Conservation (phyloP, 1,140 invertebrate genomes). For the Euglossa dilemma region DNA sequence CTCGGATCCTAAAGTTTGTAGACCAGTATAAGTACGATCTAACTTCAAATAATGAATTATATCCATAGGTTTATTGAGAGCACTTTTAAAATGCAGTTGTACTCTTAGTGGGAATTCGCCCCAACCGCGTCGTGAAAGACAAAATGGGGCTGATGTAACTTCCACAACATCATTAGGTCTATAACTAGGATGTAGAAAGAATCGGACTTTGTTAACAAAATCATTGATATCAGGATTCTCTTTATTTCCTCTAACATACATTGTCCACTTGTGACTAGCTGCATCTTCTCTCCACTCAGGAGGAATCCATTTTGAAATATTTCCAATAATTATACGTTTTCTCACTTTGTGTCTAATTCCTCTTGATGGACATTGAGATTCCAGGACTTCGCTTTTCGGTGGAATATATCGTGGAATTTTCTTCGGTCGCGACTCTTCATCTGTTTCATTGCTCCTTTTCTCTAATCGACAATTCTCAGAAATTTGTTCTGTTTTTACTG, state of each 20-base stretch:
- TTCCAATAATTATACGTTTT: constrained; percentile 87
- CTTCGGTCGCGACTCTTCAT: constrained; percentile 55
- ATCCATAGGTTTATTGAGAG: constrained; percentile 90
- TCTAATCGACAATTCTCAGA: background rate
- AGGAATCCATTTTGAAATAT: constrained; percentile 93
- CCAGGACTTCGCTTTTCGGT: constrained; percentile 72
- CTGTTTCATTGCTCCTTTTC: constrained; percentile 15
- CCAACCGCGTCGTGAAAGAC: constrained; percentile 92
- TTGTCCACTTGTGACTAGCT: constrained; percentile 95
- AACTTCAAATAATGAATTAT: constrained; percentile 92
- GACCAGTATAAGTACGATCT: constrained; percentile 92
- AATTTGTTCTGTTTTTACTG: constrained; percentile 6
- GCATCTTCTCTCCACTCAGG: constrained; percentile 85
- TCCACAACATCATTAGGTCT: constrained; percentile 93
- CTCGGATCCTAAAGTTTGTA: constrained; percentile 92
- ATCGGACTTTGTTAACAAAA: constrained; percentile 89
- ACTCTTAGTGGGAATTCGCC: constrained; percentile 94
- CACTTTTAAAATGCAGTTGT: constrained; percentile 90
- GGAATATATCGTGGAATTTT: constrained; percentile 80
- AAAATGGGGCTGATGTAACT: constrained; percentile 89
- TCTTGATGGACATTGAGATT: constrained; percentile 65
- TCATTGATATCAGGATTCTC: constrained; percentile 85
- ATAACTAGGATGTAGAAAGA: constrained; percentile 93
- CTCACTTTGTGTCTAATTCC: constrained; percentile 75
- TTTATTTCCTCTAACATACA: constrained; percentile 90